Percentiles rank a stretch among this genome's conserved stretches.
Conservation (phyloP, 2,888 invertebrate genomes). For the Girardia tigrina region DNA sequence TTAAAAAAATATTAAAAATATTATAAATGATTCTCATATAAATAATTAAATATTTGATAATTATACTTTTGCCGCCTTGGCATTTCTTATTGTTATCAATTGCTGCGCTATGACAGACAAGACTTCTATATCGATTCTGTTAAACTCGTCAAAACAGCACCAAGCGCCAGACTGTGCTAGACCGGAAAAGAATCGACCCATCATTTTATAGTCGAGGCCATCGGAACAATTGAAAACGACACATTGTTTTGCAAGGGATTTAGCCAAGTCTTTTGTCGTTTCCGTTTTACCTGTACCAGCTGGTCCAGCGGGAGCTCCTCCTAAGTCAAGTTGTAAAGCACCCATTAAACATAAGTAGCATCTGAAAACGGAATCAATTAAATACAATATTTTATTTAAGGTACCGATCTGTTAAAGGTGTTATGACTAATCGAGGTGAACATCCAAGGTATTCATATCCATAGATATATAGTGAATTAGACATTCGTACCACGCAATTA, state of each 20-base stretch:
- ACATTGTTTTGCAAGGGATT: slow-evolving; percentile 72
- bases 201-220: slow-evolving; percentile 62
- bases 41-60: too few relatives aligned
- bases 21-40: too few relatives aligned
- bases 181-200: slow-evolving; percentile 78
- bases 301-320: slow-evolving; percentile 75
- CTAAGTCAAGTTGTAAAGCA: slow-evolving; percentile 68
- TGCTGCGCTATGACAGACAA: slow-evolving; percentile 77
- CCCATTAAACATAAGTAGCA: slow-evolving; percentile 79
- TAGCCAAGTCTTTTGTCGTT: slow-evolving; percentile 75
- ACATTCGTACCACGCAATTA: slow-evolving; percentile 60
- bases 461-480: slow-evolving; percentile 49
- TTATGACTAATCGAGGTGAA: slow-evolving; percentile 51
- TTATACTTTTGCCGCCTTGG: slow-evolving; percentile 60
- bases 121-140: slow-evolving; percentile 76
- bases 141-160: slow-evolving; percentile 83
- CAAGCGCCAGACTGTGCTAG: slow-evolving; percentile 75
- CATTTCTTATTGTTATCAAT: slow-evolving; percentile 70
- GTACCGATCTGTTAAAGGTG: slow-evolving; percentile 49
- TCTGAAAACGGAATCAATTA: too few relatives aligned
- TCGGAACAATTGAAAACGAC: slow-evolving; percentile 83
- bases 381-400: too few relatives aligned
- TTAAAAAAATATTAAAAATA: too few relatives aligned
- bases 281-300: slow-evolving; percentile 76
- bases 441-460: slow-evolving; percentile 52